Percentiles rank a stretch among this genome's conserved stretches.
Evolutionary conservation across 1,140 invertebrate genomes (phyloP).

Genomic region (Aphelenchoides avenae): DNA sequence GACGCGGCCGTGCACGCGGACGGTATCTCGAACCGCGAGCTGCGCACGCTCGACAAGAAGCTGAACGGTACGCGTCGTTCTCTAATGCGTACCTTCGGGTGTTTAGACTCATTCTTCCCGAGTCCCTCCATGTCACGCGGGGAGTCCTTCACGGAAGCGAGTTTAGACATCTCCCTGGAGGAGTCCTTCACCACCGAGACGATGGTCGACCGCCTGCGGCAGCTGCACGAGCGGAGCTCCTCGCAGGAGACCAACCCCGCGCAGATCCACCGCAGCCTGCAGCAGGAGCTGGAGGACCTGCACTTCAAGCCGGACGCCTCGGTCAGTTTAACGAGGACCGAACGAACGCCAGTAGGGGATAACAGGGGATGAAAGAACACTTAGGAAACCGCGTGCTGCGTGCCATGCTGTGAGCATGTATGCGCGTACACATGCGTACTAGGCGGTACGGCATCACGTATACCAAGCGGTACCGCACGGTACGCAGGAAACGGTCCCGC

Average conservation of each 20-base stretch:
- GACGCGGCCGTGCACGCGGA: constrained; percentile 6
- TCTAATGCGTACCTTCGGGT: not conserved
- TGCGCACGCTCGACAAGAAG: not conserved
- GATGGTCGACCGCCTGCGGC: not conserved
- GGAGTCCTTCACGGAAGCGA: not conserved
- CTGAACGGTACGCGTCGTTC: not conserved
- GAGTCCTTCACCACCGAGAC: not conserved
- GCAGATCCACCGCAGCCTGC: not conserved
- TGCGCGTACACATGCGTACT: too few species aligned
- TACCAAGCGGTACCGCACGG: too few species aligned
- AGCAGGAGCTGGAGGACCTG: constrained; percentile 21
- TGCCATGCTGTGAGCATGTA: too few species aligned
- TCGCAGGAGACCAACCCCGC: not conserved
- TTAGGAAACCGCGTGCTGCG: too few species aligned
- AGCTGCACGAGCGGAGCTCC: not conserved
- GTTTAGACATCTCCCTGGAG: not conserved
- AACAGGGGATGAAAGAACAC: too few species aligned
- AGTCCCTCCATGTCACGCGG: not conserved
- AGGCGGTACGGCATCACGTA: too few species aligned
- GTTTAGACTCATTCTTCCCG: too few species aligned
- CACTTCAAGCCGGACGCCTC: constrained; percentile 20
- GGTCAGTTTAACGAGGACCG: constrained; percentile 1
- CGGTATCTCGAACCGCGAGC: not conserved
- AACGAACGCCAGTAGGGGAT: too few species aligned
- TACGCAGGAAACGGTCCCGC: too few species aligned